Conservation (phyloP, 2,888 invertebrate species). For the Pyrochroa serraticornis region DNA sequence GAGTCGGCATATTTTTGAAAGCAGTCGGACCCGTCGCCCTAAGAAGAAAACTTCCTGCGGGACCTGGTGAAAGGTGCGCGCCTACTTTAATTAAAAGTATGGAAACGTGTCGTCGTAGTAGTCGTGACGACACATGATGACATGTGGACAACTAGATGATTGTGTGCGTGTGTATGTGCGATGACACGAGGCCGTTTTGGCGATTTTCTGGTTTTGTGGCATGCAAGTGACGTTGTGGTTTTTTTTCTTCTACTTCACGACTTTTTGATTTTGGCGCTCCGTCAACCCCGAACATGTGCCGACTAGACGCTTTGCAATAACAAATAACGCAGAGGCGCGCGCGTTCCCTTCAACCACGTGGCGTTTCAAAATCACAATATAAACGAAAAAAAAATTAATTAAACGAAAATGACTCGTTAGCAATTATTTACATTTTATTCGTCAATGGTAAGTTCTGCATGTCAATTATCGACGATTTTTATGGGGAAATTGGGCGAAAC, state of each 20-base stretch:
- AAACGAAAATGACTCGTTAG: neutral
- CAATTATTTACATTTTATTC: neutral
- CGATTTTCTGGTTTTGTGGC: neutral
- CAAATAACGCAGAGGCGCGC: conserved; percentile 30
- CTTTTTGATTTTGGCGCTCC: conserved; percentile 35
- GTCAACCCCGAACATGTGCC: conserved; percentile 32
- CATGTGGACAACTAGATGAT: conserved; percentile 15
- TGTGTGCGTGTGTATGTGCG: conserved; percentile 32
- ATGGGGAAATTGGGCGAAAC: too few species aligned
- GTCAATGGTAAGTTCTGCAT: too few species aligned
- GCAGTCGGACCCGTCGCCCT: conserved; percentile 58
- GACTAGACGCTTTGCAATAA: conserved; percentile 47
- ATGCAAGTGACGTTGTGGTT: too few species aligned
- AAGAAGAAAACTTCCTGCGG: conserved; percentile 50
- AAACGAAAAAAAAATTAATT: neutral
- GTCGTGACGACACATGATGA: neutral
- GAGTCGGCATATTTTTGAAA: conserved; percentile 62
- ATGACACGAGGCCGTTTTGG: neutral
- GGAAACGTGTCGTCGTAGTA: neutral
- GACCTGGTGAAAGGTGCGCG: conserved; percentile 47
- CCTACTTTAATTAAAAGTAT: conserved; percentile 1
- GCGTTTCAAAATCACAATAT: conserved; percentile 5
- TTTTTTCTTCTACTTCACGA: conserved; percentile 10
- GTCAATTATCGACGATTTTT: neutral
- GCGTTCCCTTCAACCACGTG: conserved; percentile 43